Percentiles rank a stretch among this genome's conserved stretches.
phyloP scores from a whole-genome alignment of 2,888 invertebrate genomes.

The Clanis bilineata region DNA sequence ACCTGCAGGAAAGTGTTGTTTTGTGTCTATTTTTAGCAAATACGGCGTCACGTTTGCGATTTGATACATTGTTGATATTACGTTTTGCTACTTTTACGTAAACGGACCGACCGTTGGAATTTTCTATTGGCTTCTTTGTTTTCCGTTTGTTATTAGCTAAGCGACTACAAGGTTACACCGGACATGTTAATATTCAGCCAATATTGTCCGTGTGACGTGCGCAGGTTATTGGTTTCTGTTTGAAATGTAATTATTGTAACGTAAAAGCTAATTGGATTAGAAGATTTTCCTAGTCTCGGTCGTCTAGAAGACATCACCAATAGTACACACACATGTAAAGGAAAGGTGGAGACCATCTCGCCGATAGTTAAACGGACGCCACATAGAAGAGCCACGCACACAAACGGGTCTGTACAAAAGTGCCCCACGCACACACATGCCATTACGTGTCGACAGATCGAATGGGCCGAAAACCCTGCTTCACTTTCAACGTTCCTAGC shows the following conservation, averaged over 20 bases:
- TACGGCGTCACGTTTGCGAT: not conserved
- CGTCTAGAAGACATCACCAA: not conserved
- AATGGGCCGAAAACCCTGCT: too few species aligned
- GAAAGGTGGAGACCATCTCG: too few species aligned
- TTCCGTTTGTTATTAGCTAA: constrained; percentile 10
- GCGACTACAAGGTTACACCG: not conserved
- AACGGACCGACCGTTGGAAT: not conserved
- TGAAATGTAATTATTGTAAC: not conserved
- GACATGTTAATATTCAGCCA: constrained; percentile 8
- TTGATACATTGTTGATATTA: constrained; percentile 14
- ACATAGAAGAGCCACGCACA: too few species aligned
- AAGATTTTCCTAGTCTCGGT: not conserved
- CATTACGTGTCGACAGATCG: too few species aligned
- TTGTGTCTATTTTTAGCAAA: not conserved
- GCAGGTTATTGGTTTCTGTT: not conserved
- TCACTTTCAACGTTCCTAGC: too few species aligned
- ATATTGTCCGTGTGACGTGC: not conserved
- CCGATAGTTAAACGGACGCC: too few species aligned
- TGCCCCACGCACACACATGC: too few species aligned
- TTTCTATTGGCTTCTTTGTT: constrained; percentile 13
- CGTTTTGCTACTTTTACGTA: constrained; percentile 7
- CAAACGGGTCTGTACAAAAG: too few species aligned
- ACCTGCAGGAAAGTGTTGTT: not conserved
- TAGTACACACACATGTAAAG: not conserved
- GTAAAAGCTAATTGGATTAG: not conserved